Conservation (phyloP, 1,140 invertebrate genomes). For the Drosophila aff. region DNA sequence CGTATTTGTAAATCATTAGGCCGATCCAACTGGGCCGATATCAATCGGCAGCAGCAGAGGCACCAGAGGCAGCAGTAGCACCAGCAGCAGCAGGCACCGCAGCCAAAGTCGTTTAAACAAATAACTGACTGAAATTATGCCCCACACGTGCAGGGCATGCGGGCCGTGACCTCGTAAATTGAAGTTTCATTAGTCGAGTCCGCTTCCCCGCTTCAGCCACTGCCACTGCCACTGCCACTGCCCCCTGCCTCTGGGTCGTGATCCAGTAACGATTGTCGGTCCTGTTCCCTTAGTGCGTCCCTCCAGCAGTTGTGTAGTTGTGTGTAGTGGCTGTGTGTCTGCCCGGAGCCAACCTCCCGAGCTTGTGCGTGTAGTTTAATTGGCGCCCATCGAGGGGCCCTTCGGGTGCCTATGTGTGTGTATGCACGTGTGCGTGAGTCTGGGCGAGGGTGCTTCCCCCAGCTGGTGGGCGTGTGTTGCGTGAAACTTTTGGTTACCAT, state of each 20-base stretch:
- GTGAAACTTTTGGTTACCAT: conserved; percentile 81
- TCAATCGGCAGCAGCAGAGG: conserved; percentile 25
- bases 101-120: conserved; percentile 76
- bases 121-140: conserved; percentile 80
- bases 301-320: conserved; percentile 5
- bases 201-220: background rate
- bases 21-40: conserved; percentile 32
- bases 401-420: conserved; percentile 25
- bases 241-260: conserved; percentile 34
- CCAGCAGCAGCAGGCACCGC: conserved; percentile 23
- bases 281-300: conserved; percentile 17
- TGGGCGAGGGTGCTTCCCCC: conserved; percentile 27
- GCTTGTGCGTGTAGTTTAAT: conserved; percentile 76
- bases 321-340: conserved; percentile 41
- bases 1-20: conserved; percentile 79
- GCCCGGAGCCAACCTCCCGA: conserved; percentile 36
- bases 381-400: conserved; percentile 43
- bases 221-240: conserved; percentile 6
- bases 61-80: background rate
- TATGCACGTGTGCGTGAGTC: conserved; percentile 28
- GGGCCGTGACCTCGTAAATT: conserved; percentile 81
- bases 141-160: conserved; percentile 76
- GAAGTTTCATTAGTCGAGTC: conserved; percentile 74
- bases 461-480: conserved; percentile 67
- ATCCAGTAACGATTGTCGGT: conserved; percentile 49